A percentile compares a stretch with the other conserved stretches of the same genome.
These are phyloP conservation scores for Sylvilagus floridanus DNA, from an alignment of 2,797 vertebrate species.

Conservation along the genomic window DNA sequence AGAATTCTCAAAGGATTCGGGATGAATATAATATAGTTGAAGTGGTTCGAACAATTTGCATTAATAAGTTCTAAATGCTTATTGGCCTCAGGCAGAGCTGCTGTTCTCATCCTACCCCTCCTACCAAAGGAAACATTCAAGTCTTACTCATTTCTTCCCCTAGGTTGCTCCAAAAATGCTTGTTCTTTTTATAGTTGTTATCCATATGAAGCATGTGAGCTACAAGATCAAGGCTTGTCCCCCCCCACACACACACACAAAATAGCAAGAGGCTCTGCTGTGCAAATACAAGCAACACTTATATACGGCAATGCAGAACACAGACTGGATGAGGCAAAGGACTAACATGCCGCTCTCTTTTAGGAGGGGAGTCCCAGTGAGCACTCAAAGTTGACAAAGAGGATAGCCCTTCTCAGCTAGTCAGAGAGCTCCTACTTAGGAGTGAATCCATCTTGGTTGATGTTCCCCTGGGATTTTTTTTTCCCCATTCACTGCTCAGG, in stretches of 20 bases:
- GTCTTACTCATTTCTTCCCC: not conserved
- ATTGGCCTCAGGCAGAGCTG: slow-evolving; percentile 33
- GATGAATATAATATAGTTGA: slow-evolving; percentile 28
- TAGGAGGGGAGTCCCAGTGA: not conserved
- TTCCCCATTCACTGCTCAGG: not conserved
- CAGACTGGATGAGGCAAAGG: not conserved
- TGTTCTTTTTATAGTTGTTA: slow-evolving; percentile 17
- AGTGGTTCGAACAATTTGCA: slow-evolving; percentile 35
- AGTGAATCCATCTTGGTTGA: not conserved
- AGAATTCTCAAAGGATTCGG: slow-evolving; percentile 60
- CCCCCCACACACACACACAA: not conserved
- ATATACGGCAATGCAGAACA: not conserved
- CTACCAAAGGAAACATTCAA: not conserved
- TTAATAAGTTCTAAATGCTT: slow-evolving; percentile 19
- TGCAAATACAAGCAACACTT: slow-evolving; percentile 39
- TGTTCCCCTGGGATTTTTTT: not conserved
- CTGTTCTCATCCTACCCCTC: not conserved
- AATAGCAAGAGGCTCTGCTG: slow-evolving; percentile 31
- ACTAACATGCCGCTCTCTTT: not conserved
- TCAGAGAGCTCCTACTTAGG: not conserved
- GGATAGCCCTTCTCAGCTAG: not conserved
- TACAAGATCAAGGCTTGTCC: not conserved
- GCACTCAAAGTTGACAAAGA: not conserved
- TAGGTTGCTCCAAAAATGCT: not conserved
- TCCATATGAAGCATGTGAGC: not conserved